These are phyloP conservation scores for Sebastes oblongus DNA, from an alignment of 2,797 vertebrate genomes.

Conservation along the genomic window DNA sequence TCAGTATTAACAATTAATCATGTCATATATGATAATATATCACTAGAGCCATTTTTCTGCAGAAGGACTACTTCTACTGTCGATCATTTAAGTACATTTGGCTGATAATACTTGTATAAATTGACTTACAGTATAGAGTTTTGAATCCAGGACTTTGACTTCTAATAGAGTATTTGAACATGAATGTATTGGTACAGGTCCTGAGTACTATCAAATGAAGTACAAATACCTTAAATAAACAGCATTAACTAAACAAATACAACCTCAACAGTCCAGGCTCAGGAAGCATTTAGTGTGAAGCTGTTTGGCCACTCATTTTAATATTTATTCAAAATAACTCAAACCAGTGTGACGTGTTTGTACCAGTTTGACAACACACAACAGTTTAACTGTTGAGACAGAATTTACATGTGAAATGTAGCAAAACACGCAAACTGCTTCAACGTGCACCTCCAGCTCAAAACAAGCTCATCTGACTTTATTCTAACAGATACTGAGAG, in stretches of 20 bases:
- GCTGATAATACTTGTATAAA: neutral
- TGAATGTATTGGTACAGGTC: neutral
- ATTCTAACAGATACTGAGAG: neutral
- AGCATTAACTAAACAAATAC: slow-evolving; percentile 2
- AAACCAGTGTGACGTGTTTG: slow-evolving; percentile 32
- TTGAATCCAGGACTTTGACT: neutral
- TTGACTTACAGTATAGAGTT: neutral
- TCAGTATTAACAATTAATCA: neutral
- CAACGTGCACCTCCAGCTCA: neutral
- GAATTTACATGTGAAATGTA: slow-evolving; percentile 67
- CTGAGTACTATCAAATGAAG: neutral
- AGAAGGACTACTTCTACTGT: neutral
- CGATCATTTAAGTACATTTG: neutral
- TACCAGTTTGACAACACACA: slow-evolving; percentile 24
- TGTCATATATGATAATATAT: neutral
- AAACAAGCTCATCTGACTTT: slow-evolving; percentile 21
- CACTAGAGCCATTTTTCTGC: neutral
- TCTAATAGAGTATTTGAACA: neutral
- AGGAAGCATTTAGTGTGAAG: neutral
- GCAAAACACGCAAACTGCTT: neutral
- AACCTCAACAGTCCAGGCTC: neutral
- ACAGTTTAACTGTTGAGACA: slow-evolving; percentile 52
- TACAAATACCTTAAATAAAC: slow-evolving; percentile 4
- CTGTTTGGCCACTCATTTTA: slow-evolving; percentile 22
- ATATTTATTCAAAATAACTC: slow-evolving; percentile 55